Conservation (phyloP, 2,888 invertebrate genomes). For the Limnephilus auricula region DNA sequence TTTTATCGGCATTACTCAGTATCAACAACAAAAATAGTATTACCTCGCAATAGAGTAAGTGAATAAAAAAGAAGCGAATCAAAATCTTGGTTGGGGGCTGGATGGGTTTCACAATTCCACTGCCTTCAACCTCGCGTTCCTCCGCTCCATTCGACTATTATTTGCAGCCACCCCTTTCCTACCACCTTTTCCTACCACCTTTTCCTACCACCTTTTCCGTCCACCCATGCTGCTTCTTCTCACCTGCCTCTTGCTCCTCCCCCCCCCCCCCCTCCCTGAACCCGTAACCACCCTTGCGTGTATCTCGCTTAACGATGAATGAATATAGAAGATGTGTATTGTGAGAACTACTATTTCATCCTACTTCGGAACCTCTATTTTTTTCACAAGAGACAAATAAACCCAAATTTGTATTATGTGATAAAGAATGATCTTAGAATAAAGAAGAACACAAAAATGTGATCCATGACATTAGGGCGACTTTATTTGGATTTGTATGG, state of each 20-base stretch:
- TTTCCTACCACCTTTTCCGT: background rate
- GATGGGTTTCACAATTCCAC: background rate
- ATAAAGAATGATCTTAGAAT: too few species aligned
- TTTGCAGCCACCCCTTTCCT: background rate
- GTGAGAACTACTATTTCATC: background rate
- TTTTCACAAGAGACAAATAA: too few species aligned
- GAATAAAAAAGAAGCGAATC: background rate
- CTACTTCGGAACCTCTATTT: too few species aligned
- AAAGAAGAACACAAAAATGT: too few species aligned
- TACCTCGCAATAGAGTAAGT: background rate
- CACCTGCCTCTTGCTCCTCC: background rate
- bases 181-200: too few species aligned
- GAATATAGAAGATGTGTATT: background rate
- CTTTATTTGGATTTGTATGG: too few species aligned
- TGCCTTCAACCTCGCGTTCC: background rate
- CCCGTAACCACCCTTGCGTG: background rate
- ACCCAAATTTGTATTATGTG: too few species aligned
- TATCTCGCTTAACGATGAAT: background rate
- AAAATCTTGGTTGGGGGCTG: background rate
- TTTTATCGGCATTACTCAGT: background rate
- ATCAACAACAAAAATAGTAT: background rate
- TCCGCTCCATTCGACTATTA: background rate
- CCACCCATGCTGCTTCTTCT: background rate
- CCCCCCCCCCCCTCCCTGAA: background rate
- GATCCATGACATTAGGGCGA: too few species aligned